These are phyloP conservation scores for Moxostoma hubbsi DNA, from an alignment of 2,797 vertebrate species.

Conservation along the genomic window DNA sequence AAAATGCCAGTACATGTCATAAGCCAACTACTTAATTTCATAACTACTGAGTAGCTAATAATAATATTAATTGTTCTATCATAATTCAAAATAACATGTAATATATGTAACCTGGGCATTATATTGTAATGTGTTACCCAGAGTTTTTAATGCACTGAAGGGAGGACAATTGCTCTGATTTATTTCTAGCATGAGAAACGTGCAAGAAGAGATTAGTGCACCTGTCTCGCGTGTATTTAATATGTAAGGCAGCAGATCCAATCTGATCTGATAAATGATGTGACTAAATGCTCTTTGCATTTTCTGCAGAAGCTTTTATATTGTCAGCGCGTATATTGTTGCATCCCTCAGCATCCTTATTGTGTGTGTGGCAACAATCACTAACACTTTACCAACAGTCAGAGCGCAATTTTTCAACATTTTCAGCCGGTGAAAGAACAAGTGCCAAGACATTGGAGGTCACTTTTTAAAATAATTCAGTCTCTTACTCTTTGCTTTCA, in stretches of 20 bases:
- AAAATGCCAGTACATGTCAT: not conserved
- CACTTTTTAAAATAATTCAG: conserved; percentile 1
- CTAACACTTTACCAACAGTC: conserved; percentile 17
- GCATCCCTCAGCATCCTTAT: conserved; percentile 32
- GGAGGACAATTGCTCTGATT: not conserved
- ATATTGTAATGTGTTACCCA: conserved; percentile 1
- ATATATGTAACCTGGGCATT: not conserved
- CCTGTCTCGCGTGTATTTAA: not conserved
- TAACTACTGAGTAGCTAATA: not conserved
- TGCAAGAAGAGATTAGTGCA: no score
- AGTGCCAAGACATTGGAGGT: not conserved
- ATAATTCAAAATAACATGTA: no score
- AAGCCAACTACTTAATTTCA: not conserved
- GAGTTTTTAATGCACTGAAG: not conserved
- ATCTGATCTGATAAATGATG: not conserved
- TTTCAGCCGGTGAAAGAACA: not conserved
- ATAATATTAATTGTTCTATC: no score
- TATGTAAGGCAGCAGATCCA: not conserved
- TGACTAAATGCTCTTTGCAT: not conserved
- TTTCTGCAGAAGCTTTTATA: not conserved
- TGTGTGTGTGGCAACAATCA: not conserved
- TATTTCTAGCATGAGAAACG: not conserved
- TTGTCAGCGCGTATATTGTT: not conserved
- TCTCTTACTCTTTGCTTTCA: not conserved
- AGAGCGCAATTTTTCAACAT: not conserved